Base-by-base conservation (phyloP, 2,888 invertebrate species). In the Brenthis ino region DNA sequence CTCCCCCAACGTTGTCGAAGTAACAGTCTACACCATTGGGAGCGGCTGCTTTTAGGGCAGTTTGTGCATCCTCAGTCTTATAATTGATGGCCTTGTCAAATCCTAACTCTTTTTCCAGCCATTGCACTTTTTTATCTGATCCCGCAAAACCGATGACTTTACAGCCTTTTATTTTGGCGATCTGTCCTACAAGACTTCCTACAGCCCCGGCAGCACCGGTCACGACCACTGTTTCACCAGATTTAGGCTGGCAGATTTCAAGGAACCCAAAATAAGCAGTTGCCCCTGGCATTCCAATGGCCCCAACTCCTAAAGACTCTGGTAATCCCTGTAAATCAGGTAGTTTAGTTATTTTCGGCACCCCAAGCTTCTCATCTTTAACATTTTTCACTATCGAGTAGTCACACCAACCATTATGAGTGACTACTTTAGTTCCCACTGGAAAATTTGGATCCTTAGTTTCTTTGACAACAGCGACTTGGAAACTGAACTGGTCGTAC, bases 1-100 rank as follows among this genome's bases (percentile, higher is more conserved):
- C 94, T 5, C 95, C 95, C 12, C 95, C 95, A 14, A 95, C 96
- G 81, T 96, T 96, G 80, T 96, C 96, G 80, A 96, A 96, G 79
- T 95, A 96, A 77, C 95, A 95, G 78, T 96, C 95, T 0, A 96
- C 85, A 1, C 96, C 96, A n/a, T 95, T 85, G 0, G 96, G 95
- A 2, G 95, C 95, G 57, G 88, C 91, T 81, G 94, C 89, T 68
- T 92, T 93, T 47, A 96, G 83, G n/a, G 92, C 93, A 53, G 86
- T 79, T 0, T 80, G 79, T 11, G 94, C 73, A 76, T 94, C 81
- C 8, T 84, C 91, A 1, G 91, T 94, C 82, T 96, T 96, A 82
- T 96, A 96, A 84, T 96, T 96, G 72, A 95, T 94, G 3, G 94
- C 95, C 75, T 92, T 85, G 79, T 96, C 95, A 78, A 96, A 96